These are phyloP conservation scores for Anguilla marmorata DNA, from an alignment of 2,797 vertebrate species.

Conservation along the genomic window DNA sequence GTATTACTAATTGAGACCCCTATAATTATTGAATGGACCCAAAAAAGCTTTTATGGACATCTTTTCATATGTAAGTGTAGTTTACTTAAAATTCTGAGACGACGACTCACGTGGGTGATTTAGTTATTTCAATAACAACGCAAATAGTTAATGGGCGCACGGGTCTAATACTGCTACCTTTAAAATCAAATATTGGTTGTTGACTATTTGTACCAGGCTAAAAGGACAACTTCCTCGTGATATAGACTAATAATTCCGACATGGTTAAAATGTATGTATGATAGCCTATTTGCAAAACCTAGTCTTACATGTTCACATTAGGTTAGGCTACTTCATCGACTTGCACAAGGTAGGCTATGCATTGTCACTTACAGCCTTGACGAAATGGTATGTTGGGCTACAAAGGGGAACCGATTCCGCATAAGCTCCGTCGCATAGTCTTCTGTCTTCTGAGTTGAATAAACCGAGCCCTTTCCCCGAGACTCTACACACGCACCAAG, in stretches of 20 bases:
- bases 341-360: neutral
- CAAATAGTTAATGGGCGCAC: neutral
- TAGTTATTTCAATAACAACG: neutral
- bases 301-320: neutral
- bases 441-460: neutral
- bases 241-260: neutral
- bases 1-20: neutral
- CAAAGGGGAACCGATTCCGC: neutral
- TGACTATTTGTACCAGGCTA: neutral
- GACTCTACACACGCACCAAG: neutral
- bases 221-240: neutral
- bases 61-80: constrained; percentile 7
- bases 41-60: neutral
- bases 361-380: neutral
- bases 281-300: neutral
- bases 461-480: neutral
- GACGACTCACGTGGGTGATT: neutral
- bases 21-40: neutral
- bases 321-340: neutral
- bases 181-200: neutral
- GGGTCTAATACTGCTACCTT: neutral
- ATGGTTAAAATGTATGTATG: neutral
- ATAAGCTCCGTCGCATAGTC: neutral
- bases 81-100: neutral
- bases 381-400: neutral